Evolutionary conservation across 1,140 invertebrate species (phyloP).

Genomic region (Drosophila nannoptera): DNA sequence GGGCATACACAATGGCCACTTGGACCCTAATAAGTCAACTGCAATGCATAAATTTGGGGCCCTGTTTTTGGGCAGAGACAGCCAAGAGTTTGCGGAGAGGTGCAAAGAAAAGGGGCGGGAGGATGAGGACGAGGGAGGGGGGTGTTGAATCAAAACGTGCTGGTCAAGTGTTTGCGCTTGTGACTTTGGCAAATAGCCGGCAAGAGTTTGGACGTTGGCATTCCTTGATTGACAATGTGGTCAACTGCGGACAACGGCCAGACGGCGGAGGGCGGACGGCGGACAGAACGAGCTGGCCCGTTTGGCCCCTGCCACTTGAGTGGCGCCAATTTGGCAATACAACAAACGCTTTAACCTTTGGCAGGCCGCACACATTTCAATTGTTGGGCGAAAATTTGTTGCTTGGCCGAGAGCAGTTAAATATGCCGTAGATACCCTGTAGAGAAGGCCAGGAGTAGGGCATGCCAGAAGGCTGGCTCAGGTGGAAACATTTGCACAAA

Average conservation of each 20-base stretch:
- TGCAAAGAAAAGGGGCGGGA: background rate
- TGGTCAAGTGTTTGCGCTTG: slow-evolving; percentile 62
- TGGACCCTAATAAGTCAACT: slow-evolving; percentile 70
- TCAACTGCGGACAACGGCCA: slow-evolving; percentile 4
- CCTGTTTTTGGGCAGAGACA: background rate
- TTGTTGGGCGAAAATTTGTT: slow-evolving; percentile 41
- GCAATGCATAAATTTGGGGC: slow-evolving; percentile 67
- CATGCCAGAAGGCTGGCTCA: no score
- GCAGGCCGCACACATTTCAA: slow-evolving; percentile 66
- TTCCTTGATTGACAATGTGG: slow-evolving; percentile 69
- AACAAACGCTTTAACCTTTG: slow-evolving; percentile 65
- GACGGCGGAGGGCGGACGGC: no score
- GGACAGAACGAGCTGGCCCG: no score
- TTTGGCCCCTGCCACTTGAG: background rate
- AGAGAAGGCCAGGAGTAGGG: no score
- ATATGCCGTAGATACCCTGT: no score
- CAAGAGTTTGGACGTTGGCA: slow-evolving; percentile 34
- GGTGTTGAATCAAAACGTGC: slow-evolving; percentile 19
- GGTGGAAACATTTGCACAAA: no score
- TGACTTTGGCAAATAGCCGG: slow-evolving; percentile 60
- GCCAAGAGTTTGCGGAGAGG: background rate
- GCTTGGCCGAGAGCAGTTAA: slow-evolving; percentile 10
- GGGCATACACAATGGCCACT: slow-evolving; percentile 15
- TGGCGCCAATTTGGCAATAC: slow-evolving; percentile 58
- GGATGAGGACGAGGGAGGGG: background rate